These are phyloP conservation scores for Paedocypris micromegethes DNA, from an alignment of 2,797 vertebrate genomes.

Conservation along the genomic window DNA sequence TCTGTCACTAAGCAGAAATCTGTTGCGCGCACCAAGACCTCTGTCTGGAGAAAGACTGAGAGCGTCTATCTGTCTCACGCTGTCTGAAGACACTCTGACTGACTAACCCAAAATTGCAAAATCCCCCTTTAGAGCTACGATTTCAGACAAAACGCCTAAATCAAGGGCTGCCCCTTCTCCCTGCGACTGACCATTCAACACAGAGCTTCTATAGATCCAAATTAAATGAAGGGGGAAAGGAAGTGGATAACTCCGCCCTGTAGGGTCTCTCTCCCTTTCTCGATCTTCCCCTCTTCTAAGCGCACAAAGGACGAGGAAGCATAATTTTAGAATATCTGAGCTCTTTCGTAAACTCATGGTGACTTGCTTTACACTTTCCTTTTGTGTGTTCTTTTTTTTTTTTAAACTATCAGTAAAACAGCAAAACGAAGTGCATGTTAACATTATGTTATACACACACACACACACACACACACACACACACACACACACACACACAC, in stretches of 20 bases:
- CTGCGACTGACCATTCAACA: conserved; percentile 61
- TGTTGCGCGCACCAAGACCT: conserved; percentile 54
- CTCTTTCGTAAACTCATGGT: conserved; percentile 45
- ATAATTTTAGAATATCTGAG: conserved; percentile 54
- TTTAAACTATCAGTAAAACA: neutral
- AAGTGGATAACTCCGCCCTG: conserved; percentile 54
- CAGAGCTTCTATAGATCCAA: conserved; percentile 63
- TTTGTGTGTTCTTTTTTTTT: conserved; percentile 25
- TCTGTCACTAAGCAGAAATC: conserved; percentile 41
- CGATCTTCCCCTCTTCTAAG: conserved; percentile 46
- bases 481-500: too few relatives aligned
- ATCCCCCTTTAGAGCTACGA: conserved; percentile 68
- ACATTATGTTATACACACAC: too few relatives aligned
- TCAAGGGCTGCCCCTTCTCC: conserved; percentile 74
- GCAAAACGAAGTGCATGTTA: too few relatives aligned
- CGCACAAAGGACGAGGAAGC: conserved; percentile 61
- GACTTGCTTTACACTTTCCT: conserved; percentile 26
- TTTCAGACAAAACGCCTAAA: conserved; percentile 81
- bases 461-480: too few relatives aligned
- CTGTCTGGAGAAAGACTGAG: conserved; percentile 22
- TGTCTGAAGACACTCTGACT: conserved; percentile 63
- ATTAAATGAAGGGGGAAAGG: conserved; percentile 52
- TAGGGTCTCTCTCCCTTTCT: conserved; percentile 58
- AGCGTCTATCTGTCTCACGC: conserved; percentile 46
- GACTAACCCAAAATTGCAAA: conserved; percentile 65